phyloP scores from a whole-genome alignment of 2,888 invertebrate species.

The Troides aeacus region DNA sequence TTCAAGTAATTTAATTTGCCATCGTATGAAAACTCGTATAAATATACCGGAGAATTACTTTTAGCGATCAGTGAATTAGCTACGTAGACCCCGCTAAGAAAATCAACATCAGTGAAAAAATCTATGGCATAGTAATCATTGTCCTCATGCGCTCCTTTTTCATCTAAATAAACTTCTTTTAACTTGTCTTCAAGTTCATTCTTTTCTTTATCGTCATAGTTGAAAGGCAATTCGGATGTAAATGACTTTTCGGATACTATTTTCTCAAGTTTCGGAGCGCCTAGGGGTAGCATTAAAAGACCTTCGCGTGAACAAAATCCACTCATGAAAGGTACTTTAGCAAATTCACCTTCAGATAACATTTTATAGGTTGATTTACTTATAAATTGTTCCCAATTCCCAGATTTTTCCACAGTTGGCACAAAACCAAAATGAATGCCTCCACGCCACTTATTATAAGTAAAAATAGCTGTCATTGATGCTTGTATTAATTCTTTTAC shows the following conservation, averaged over 20 bases:
- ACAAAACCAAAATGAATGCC: conserved; percentile 73
- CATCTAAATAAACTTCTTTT: conserved; percentile 69
- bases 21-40: conserved; percentile 80
- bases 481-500: conserved; percentile 52
- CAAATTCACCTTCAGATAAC: conserved; percentile 61
- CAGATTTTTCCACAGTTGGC: conserved; percentile 61
- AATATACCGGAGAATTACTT: conserved; percentile 69
- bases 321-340: conserved; percentile 70
- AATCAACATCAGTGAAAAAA: conserved; percentile 73
- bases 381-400: conserved; percentile 69
- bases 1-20: conserved; percentile 79
- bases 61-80: conserved; percentile 58
- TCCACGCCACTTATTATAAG: conserved; percentile 47
- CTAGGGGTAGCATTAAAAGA: conserved; percentile 51
- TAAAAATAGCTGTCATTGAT: conserved; percentile 47
- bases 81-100: conserved; percentile 59
- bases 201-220: conserved; percentile 46
- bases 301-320: conserved; percentile 75
- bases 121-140: conserved; percentile 64
- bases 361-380: conserved; percentile 59
- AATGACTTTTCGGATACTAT: conserved; percentile 52
- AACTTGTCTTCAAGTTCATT: conserved; percentile 50
- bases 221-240: conserved; percentile 54
- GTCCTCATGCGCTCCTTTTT: conserved; percentile 52
- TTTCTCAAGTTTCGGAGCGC: conserved; percentile 39